Evolutionary conservation across 2,797 vertebrate genomes (phyloP).

Genomic region (Coccyzus lansbergi): DNA sequence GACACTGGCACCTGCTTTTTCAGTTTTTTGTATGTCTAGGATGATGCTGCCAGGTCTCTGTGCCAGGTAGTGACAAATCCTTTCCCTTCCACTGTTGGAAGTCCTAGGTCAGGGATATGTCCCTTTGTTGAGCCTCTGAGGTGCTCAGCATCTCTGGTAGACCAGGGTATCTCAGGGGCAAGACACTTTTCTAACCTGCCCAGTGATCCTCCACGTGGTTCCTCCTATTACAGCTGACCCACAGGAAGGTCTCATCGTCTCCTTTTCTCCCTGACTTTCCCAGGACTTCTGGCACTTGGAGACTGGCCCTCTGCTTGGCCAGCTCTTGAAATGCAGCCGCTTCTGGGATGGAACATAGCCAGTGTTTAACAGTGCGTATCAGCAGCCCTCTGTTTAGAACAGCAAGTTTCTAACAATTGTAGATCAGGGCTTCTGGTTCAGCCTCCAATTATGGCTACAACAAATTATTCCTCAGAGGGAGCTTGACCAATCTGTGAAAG

Average conservation of each 20-base stretch:
- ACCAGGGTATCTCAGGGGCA: not conserved
- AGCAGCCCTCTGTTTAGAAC: not conserved
- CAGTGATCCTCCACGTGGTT: not conserved
- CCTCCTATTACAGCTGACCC: not conserved
- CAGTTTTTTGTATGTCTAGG: not conserved
- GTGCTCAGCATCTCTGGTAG: not conserved
- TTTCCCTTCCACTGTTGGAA: rapidly evolving
- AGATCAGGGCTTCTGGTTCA: not conserved
- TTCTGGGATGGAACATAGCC: constrained; percentile 29
- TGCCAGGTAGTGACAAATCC: not conserved
- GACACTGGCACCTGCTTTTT: not conserved
- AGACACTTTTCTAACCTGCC: not conserved
- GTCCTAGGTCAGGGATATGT: not conserved
- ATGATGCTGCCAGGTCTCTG: not conserved
- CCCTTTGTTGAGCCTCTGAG: not conserved
- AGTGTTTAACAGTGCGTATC: not conserved
- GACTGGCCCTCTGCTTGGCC: not conserved
- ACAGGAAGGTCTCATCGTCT: not conserved
- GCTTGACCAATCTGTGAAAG: constrained; percentile 27
- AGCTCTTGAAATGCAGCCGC: not conserved
- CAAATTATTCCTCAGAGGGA: constrained; percentile 6
- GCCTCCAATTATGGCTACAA: not conserved
- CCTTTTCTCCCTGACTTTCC: not conserved
- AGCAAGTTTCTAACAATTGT: not conserved
- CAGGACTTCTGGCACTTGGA: not conserved